Conservation (phyloP, 2,888 invertebrate species). For the Scaptomyza caliginosa region DNA sequence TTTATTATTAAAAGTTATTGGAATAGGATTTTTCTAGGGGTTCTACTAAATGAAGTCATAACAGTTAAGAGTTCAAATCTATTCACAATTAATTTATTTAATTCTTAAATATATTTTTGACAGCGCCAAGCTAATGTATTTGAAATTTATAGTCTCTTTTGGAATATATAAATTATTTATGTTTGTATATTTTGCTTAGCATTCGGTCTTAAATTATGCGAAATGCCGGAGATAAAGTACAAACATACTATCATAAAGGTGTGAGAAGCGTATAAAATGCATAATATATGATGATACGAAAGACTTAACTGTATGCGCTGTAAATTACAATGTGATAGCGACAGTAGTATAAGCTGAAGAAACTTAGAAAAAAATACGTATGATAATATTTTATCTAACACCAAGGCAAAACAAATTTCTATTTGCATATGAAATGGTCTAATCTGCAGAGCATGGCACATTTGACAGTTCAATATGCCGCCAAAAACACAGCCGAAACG, state of each 20-base stretch:
- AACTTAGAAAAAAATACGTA: slow-evolving; percentile 25
- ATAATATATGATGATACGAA: slow-evolving; percentile 62
- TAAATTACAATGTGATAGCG: slow-evolving; percentile 63
- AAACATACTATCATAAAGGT: no score
- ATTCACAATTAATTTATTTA: slow-evolving; percentile 59
- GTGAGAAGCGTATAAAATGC: slow-evolving; percentile 61
- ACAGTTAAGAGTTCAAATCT: slow-evolving; percentile 50
- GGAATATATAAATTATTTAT: slow-evolving; percentile 25
- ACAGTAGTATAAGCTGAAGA: slow-evolving; percentile 27
- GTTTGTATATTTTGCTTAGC: slow-evolving; percentile 56
- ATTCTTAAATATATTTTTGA: slow-evolving; percentile 6
- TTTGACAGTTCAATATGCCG: slow-evolving; percentile 57
- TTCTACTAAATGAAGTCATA: slow-evolving; percentile 65
- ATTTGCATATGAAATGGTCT: slow-evolving; percentile 71
- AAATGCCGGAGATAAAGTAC: slow-evolving; percentile 44
- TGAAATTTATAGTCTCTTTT: slow-evolving; percentile 36
- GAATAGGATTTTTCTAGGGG: slow-evolving; percentile 19
- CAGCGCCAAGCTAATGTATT: slow-evolving; percentile 30
- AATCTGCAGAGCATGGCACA: slow-evolving; percentile 70
- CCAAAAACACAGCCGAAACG: slow-evolving; percentile 1
- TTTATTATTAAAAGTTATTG: slow-evolving; percentile 42
- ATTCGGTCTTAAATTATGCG: slow-evolving; percentile 68
- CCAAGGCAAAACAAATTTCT: slow-evolving; percentile 1
- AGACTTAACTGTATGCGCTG: slow-evolving; percentile 70
- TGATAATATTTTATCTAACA: slow-evolving; percentile 50